These are phyloP conservation scores for Heterodera filipjevi DNA, from an alignment of 2,888 invertebrate species.

Conservation along the genomic window DNA sequence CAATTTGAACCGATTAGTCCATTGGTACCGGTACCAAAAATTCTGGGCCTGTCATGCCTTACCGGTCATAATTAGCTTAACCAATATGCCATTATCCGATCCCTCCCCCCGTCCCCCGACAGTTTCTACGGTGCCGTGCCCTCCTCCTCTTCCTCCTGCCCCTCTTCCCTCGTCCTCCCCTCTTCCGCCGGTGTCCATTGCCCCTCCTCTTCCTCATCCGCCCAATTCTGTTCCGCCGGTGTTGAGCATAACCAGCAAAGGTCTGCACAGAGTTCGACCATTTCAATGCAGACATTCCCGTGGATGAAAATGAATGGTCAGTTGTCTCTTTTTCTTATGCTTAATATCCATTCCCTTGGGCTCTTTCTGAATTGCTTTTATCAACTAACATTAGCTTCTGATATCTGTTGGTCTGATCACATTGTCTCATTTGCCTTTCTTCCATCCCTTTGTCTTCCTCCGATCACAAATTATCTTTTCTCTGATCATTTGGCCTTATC, in stretches of 20 bases:
- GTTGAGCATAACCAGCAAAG: slow-evolving; percentile 2
- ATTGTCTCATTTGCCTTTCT: no score
- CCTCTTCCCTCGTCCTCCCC: slow-evolving; percentile 14
- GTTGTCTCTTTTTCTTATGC: slow-evolving; percentile 27
- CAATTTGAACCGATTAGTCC: no score
- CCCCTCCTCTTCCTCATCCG: background rate
- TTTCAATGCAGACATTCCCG: slow-evolving; percentile 56
- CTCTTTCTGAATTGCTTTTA: background rate
- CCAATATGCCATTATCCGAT: slow-evolving; percentile 18
- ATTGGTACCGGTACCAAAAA: no score
- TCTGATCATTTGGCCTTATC: no score
- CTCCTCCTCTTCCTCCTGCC: slow-evolving; percentile 21
- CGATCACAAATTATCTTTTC: no score
- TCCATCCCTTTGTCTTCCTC: no score
- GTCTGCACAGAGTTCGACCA: slow-evolving; percentile 28
- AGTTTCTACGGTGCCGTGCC: slow-evolving; percentile 30
- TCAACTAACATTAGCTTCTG: background rate
- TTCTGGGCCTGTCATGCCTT: no score
- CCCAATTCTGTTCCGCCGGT: slow-evolving; percentile 16
- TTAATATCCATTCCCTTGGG: no score
- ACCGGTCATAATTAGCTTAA: no score
- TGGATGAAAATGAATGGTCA: slow-evolving; percentile 65
- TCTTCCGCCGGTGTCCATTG: background rate
- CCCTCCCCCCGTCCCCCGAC: background rate
- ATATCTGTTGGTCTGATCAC: no score